Base-by-base conservation (phyloP, 2,888 invertebrate genomes). In the Mystacides longicornis region DNA sequence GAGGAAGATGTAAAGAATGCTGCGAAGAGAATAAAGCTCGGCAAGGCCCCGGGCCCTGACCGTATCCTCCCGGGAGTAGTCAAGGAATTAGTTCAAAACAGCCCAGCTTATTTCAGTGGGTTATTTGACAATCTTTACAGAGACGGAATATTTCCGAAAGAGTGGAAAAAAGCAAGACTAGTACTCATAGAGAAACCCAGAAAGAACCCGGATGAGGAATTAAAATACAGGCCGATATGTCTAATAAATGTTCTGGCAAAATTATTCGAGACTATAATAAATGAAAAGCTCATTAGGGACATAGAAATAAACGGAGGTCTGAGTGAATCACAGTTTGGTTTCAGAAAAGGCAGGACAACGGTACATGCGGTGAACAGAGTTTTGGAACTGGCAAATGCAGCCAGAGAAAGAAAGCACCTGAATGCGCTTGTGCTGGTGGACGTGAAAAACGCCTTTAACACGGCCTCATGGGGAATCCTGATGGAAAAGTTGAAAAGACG, bases 11-110 rank as follows among this genome's bases (percentile, higher is more conserved):
- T n/a, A n/a, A 43, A 43, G 43, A 14, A 7, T 31, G 31, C 31
- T 9, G 7, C 14, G 31, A 31, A 31, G 31, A 31, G 14, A 31
- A 31, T 31, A 31, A 31, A 31, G 14, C 9, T 14, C 7, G 31
- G 31, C 7, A 43, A 43, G 43, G 43, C 43, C 43, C 43, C 43
- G 16, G 43, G 43, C 9, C 43, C 43, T 14, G 43, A 43, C 43
- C 16, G 14, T 14, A 16, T 43, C 5, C 43, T 18, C 9, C 43
- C 43, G 43, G 16, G 43, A 14, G 43, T 43, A 18, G 18, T 43
- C 7, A 43, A 43, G 16, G 43, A 14, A 43, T 18, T 43, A 18
- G 43, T 43, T 11, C 5, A 43, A 11, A 18, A 43, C 43, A 43
- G 16, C 16, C 7, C 16, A 43, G 16, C 16, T 14, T 43, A 43